A percentile compares a stretch with the other conserved stretches of the same genome.
Conservation (phyloP, 2,113 vertebrate genomes). For the Lota lota region DNA sequence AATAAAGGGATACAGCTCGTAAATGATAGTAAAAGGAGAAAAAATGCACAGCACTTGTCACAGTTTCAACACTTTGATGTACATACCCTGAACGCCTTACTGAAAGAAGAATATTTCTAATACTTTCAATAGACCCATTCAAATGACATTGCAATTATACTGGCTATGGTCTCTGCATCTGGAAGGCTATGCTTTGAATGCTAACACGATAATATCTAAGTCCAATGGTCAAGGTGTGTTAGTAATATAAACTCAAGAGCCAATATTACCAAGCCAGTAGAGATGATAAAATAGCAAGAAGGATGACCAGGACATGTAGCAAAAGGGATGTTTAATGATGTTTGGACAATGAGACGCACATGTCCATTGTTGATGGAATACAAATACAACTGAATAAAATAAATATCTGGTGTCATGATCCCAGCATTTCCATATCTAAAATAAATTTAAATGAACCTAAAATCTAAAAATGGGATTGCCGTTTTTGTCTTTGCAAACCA, state of each 20-base stretch:
- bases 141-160: slow-evolving; percentile 45
- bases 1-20: slow-evolving; percentile 64
- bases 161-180: slow-evolving; percentile 42
- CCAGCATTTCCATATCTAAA: slow-evolving; percentile 17
- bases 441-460: slow-evolving; percentile 29
- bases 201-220: slow-evolving; percentile 45
- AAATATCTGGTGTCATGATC: slow-evolving; percentile 46
- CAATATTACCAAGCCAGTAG: slow-evolving; percentile 54
- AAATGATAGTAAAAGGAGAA: slow-evolving; percentile 37
- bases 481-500: slow-evolving; percentile 38
- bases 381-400: slow-evolving; percentile 55
- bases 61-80: slow-evolving; percentile 39
- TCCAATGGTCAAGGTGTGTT: slow-evolving; percentile 30
- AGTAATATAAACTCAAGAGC: slow-evolving; percentile 60
- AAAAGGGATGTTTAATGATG: slow-evolving; percentile 76
- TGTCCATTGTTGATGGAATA: slow-evolving; percentile 63
- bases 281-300: slow-evolving; percentile 67
- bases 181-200: slow-evolving; percentile 58
- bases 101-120: slow-evolving; percentile 36
- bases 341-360: slow-evolving; percentile 73
- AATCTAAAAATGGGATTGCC: slow-evolving; percentile 40
- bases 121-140: slow-evolving; percentile 40
- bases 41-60: slow-evolving; percentile 38
- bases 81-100: slow-evolving; percentile 55
- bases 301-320: slow-evolving; percentile 69